Percentiles rank a stretch among this genome's conserved stretches.
phyloP scores from a whole-genome alignment of 2,797 vertebrate genomes.

The Smutsia temminckii region DNA sequence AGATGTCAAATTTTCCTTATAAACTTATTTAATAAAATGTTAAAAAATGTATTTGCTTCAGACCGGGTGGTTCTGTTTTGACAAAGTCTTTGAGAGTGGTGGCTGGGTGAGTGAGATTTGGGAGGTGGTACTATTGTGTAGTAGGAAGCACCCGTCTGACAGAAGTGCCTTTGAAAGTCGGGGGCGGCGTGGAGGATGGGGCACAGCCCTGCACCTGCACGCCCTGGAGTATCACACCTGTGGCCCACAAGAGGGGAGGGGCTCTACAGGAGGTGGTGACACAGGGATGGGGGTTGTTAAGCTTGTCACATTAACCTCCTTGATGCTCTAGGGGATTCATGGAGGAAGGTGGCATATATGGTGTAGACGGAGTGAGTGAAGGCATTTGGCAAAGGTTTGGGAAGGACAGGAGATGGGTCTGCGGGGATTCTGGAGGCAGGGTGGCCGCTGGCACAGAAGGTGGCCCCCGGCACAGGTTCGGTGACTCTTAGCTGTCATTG shows the following conservation, averaged over 20 bases:
- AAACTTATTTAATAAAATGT: not conserved
- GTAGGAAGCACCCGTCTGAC: fast-evolving
- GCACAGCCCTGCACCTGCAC: fast-evolving
- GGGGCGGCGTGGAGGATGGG: fast-evolving
- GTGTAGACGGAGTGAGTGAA: fast-evolving
- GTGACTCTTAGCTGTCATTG: not conserved
- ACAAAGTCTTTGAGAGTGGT: not conserved
- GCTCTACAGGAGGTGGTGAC: not conserved
- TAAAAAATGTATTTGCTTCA: not conserved
- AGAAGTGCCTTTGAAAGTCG: fast-evolving
- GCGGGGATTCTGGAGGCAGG: not conserved
- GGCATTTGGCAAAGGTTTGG: fast-evolving
- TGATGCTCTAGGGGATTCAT: fast-evolving
- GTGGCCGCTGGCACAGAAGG: fast-evolving
- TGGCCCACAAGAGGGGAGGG: too few relatives aligned
- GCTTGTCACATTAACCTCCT: not conserved
- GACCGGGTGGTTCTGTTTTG: not conserved
- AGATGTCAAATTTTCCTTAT: not conserved
- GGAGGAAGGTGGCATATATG: fast-evolving
- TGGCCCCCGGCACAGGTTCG: not conserved
- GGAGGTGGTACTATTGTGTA: fast-evolving
- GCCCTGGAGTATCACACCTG: not conserved
- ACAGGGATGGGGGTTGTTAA: not conserved
- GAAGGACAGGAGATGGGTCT: not conserved
- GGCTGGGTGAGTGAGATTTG: fast-evolving